Evolutionary conservation across 2,113 vertebrate genomes (phyloP).

Genomic region (Pterophyllum scalare): DNA sequence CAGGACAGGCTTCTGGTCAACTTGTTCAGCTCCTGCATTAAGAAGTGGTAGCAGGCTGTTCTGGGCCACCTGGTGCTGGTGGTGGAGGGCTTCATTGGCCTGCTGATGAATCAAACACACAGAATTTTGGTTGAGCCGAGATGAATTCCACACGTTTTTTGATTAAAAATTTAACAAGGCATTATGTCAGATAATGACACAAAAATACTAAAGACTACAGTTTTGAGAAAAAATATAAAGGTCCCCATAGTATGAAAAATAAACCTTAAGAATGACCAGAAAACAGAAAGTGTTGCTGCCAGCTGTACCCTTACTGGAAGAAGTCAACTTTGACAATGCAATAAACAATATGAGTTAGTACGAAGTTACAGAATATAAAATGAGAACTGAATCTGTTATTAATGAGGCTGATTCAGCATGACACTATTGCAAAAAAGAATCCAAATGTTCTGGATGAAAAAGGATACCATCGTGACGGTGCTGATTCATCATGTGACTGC

Average conservation of each 20-base stretch:
- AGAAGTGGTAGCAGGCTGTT: slow-evolving; percentile 97
- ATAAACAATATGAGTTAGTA: not conserved
- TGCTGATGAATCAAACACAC: slow-evolving; percentile 79
- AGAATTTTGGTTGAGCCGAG: not conserved
- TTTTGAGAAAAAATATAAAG: not conserved
- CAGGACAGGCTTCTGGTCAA: slow-evolving; percentile 96
- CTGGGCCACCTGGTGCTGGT: slow-evolving; percentile 98
- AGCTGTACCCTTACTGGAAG: slow-evolving; percentile 2
- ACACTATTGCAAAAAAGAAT: slow-evolving; percentile 55
- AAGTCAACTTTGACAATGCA: not conserved
- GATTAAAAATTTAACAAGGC: not conserved
- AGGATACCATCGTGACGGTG: slow-evolving; percentile 60
- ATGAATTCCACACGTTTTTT: not conserved
- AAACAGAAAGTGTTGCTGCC: not conserved
- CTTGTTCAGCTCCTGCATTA: slow-evolving; percentile 90
- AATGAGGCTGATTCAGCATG: slow-evolving; percentile 39
- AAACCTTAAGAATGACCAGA: not conserved
- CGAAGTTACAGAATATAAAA: slow-evolving; percentile 31
- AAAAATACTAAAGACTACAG: not conserved
- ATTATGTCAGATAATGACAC: not conserved
- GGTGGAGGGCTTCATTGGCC: slow-evolving; percentile 98
- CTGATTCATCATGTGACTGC: slow-evolving; percentile 69
- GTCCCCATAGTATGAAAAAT: not conserved
- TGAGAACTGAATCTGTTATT: slow-evolving; percentile 29
- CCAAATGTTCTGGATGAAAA: slow-evolving; percentile 71